These are phyloP conservation scores for Catotricha subobsoleta DNA, from an alignment of 2,888 invertebrate species.

Conservation along the genomic window DNA sequence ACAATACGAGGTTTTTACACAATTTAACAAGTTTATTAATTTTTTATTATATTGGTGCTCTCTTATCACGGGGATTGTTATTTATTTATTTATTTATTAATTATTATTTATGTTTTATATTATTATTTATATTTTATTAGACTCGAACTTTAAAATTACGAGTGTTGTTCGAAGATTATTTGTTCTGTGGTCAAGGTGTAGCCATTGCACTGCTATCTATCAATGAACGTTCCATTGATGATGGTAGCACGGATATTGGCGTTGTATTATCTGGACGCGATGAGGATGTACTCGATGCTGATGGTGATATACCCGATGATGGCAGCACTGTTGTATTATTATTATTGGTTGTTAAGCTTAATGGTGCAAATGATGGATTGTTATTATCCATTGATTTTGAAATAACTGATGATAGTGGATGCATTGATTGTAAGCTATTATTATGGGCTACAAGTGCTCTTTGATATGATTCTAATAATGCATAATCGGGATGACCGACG, in stretches of 20 bases:
- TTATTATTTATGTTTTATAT: not conserved
- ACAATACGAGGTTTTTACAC: conserved; percentile 1
- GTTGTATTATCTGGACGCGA: conserved; percentile 26
- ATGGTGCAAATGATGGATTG: conserved; percentile 25
- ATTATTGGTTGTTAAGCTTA: conserved; percentile 24
- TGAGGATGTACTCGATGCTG: conserved; percentile 32
- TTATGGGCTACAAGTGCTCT: conserved; percentile 40
- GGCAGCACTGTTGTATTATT: conserved; percentile 13
- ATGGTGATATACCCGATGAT: conserved; percentile 33
- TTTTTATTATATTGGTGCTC: not conserved
- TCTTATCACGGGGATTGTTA: not conserved
- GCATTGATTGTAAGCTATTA: conserved; percentile 24
- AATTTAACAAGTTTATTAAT: not conserved
- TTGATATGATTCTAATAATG: conserved; percentile 55
- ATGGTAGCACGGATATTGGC: conserved; percentile 21
- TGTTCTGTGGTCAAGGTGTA: conserved; percentile 15
- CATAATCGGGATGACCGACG: conserved; percentile 36
- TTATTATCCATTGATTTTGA: conserved; percentile 19
- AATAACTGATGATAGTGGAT: conserved; percentile 19
- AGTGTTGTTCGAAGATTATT: not conserved
- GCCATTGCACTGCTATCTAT: too few species aligned
- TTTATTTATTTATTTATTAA: not conserved
- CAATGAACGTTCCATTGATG: conserved; percentile 10
- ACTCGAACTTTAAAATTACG: too few species aligned
- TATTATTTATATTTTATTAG: not conserved